Conservation (phyloP, 2,113 vertebrate genomes). For the Oplegnathus fasciatus region DNA sequence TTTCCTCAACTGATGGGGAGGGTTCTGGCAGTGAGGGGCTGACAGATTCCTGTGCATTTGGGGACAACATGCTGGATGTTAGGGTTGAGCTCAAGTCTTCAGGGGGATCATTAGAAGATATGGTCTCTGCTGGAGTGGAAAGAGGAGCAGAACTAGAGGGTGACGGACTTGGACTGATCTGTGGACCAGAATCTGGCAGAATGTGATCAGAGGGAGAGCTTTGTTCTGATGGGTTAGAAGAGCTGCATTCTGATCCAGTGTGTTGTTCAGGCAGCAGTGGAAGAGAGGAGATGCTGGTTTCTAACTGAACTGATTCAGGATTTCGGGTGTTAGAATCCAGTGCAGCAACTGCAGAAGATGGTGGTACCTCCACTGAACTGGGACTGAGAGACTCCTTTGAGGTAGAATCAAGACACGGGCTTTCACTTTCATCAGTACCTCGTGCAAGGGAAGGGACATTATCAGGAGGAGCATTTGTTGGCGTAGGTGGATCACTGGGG, state of each 20-base stretch:
- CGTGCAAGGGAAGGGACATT: conserved; percentile 16
- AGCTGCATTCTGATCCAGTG: conserved; percentile 10
- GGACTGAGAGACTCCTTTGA: conserved; percentile 20
- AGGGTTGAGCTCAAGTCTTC: conserved; percentile 14
- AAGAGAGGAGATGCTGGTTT: conserved; percentile 15
- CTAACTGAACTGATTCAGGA: conserved; percentile 24
- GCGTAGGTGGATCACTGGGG: conserved; percentile 4
- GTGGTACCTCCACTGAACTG: conserved; percentile 2
- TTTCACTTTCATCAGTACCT: conserved; percentile 32
- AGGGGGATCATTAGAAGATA: not conserved
- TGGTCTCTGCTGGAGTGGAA: conserved; percentile 14
- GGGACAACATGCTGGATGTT: not conserved
- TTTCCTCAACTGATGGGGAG: conserved; percentile 9
- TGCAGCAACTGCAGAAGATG: conserved; percentile 1
- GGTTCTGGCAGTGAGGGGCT: not conserved
- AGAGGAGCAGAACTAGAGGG: not conserved
- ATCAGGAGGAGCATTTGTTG: conserved; percentile 12
- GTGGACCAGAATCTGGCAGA: conserved; percentile 24
- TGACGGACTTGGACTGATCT: conserved; percentile 12
- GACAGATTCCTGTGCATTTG: conserved; percentile 5
- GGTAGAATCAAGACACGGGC: conserved; percentile 19
- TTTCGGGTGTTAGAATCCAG: conserved; percentile 25
- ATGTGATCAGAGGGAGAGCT: conserved; percentile 32
- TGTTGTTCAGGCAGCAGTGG: not conserved
- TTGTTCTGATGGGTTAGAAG: conserved; percentile 6